These are phyloP conservation scores for Gasterosteus nipponicus DNA, from an alignment of 2,113 vertebrate species.

Conservation along the genomic window DNA sequence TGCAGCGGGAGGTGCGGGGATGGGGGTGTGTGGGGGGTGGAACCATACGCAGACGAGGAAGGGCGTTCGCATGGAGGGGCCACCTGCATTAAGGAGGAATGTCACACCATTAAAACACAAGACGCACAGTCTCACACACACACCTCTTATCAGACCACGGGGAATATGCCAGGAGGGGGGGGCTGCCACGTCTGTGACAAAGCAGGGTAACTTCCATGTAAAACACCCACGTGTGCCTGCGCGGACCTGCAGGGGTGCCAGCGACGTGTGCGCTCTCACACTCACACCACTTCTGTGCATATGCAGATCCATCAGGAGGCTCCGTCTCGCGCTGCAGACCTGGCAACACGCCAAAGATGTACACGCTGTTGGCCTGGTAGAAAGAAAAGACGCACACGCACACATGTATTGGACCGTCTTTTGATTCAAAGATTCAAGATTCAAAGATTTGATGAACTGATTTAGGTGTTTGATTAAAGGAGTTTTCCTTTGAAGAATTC, in stretches of 20 bases:
- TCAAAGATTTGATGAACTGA: background rate
- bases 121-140: slow-evolving; percentile 33
- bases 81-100: slow-evolving; percentile 71
- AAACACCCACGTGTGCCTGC: slow-evolving; percentile 54
- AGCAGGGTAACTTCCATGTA: slow-evolving; percentile 50
- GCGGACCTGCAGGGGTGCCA: slow-evolving; percentile 47
- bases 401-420: too few relatives aligned
- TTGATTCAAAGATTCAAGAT: too few relatives aligned
- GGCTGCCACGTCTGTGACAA: slow-evolving; percentile 66
- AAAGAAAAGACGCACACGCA: slow-evolving; percentile 6
- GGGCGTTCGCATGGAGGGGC: slow-evolving; percentile 56
- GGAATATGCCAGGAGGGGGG: slow-evolving; percentile 72
- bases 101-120: slow-evolving; percentile 60
- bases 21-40: slow-evolving; percentile 55
- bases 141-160: slow-evolving; percentile 62
- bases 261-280: slow-evolving; percentile 12
- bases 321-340: slow-evolving; percentile 26
- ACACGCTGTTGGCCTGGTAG: background rate
- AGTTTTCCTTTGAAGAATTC: slow-evolving; percentile 17
- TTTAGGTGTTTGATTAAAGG: background rate
- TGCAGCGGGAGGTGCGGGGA: slow-evolving; percentile 54
- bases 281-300: slow-evolving; percentile 34
- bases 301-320: slow-evolving; percentile 50
- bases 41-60: slow-evolving; percentile 59
- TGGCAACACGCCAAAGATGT: slow-evolving; percentile 49